phyloP scores from a whole-genome alignment of 2,797 vertebrate genomes.

The Triplophysa yarkandensis region DNA sequence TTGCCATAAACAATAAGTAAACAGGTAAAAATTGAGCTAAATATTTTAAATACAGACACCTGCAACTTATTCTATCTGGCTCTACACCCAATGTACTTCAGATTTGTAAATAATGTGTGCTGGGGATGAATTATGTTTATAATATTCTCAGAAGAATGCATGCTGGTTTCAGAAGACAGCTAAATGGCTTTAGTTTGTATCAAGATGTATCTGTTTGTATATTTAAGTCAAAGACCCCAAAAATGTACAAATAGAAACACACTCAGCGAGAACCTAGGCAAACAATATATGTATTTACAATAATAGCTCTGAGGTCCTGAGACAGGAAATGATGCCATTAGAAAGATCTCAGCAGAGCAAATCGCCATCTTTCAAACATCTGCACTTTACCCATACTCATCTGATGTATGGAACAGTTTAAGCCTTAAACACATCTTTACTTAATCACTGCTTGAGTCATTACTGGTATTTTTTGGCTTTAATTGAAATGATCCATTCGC shows the following conservation, averaged over 20 bases:
- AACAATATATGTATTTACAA: slow-evolving; percentile 67
- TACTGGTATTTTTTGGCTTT: slow-evolving; percentile 61
- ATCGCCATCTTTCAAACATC: slow-evolving; percentile 66
- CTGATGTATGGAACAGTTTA: slow-evolving; percentile 59
- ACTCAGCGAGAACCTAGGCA: slow-evolving; percentile 21
- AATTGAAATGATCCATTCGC: slow-evolving; percentile 61
- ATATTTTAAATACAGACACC: not conserved
- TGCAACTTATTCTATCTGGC: slow-evolving; percentile 52
- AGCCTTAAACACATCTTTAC: slow-evolving; percentile 58
- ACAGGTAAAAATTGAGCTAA: too few species aligned
- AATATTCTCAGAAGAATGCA: slow-evolving; percentile 17
- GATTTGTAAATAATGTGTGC: slow-evolving; percentile 86
- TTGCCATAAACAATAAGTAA: too few species aligned
- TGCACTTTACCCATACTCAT: slow-evolving; percentile 61
- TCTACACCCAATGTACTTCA: slow-evolving; percentile 78
- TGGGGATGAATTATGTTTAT: slow-evolving; percentile 3
- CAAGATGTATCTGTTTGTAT: not conserved
- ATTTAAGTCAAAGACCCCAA: not conserved
- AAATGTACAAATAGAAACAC: slow-evolving; percentile 12
- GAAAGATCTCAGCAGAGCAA: slow-evolving; percentile 68
- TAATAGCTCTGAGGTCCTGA: slow-evolving; percentile 78
- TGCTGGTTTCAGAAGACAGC: not conserved
- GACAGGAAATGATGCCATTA: slow-evolving; percentile 80
- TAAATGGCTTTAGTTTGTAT: not conserved
- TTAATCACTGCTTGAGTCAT: slow-evolving; percentile 60